Conservation (phyloP, 37 sponge, comb jelly and placozoan species). For the Bolinopsis microptera region DNA sequence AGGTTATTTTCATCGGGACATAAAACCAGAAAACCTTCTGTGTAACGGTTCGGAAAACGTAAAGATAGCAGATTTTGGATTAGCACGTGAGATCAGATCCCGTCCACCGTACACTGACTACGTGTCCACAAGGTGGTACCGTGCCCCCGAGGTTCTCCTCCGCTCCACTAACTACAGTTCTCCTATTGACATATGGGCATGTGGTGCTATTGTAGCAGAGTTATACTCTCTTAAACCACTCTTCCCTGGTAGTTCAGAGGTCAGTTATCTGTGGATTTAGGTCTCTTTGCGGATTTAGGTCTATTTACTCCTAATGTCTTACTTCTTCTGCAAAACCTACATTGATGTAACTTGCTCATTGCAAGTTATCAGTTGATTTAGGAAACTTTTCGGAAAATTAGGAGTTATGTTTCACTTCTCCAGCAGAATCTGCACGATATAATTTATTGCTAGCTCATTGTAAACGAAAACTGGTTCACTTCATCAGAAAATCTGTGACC, state of each 20-base stretch:
- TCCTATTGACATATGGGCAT: slow-evolving; percentile 98
- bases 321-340: too few species aligned
- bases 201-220: slow-evolving; percentile 94
- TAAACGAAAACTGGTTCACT: too few species aligned
- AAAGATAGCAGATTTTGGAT: slow-evolving; percentile 98
- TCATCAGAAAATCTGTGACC: too few species aligned
- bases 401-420: too few species aligned
- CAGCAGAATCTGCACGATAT: too few species aligned
- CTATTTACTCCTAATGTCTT: too few species aligned
- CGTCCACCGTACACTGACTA: slow-evolving; percentile 97
- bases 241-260: slow-evolving; percentile 89
- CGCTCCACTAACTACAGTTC: slow-evolving; percentile 88
- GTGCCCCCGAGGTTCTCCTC: slow-evolving; percentile 92
- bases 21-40: slow-evolving; percentile 97
- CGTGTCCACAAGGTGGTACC: slow-evolving; percentile 96
- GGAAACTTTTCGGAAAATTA: too few species aligned
- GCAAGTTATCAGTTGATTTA: too few species aligned
- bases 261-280: not conserved
- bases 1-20: slow-evolving; percentile 97
- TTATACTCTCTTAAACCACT: slow-evolving; percentile 90
- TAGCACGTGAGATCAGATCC: slow-evolving; percentile 93
- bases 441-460: too few species aligned
- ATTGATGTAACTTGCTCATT: too few species aligned
- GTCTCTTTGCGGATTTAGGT: not conserved
- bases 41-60: slow-evolving; percentile 92